Base-by-base conservation (phyloP, 1,140 invertebrate genomes). In the Drosophila melanica region DNA sequence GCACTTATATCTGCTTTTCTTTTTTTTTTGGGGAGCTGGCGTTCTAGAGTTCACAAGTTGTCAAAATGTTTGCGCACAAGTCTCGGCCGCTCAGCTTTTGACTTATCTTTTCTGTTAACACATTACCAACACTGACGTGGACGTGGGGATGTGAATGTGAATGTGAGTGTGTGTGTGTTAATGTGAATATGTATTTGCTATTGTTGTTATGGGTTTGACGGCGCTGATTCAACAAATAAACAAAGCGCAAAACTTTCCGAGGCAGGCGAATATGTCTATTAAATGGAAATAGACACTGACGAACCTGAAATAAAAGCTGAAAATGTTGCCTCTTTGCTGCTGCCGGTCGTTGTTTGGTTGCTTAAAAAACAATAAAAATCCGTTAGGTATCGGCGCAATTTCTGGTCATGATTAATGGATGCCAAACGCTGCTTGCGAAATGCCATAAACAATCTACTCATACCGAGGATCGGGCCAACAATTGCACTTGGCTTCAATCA, bases 151-250 rank as follows among this genome's bases (percentile, higher is more conserved):
- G 35, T 55, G 30, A 2, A 5, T 14, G 57, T 30, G 16, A 27
- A 4, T 39, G 5, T 37, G 30, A 14, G 5, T 16, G 6, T 55
- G 44, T n/a, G 16, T 67, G 16, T 50, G 20, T 27, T n/a, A n/a
- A 27, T 51, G 47, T 53, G 12, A 23, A 58, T 42, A 10, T 80
- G 20, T 37, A 44, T 66, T 60, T 59, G 66, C 54, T 66, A 60
- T 70, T 53, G 59, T 70, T 82, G 64, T 67, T 51, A 47, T 50
- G 69, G 69, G 67, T 87, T 87, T 86, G 82, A 87, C 68, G 75
- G 81, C 68, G 76, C 84, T 89, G 84, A 87, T 80, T 87, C 84
- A 87, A 79, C 84, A 87, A 84, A 87, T 87, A 87, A 87, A 87
- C 84, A 86, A 86, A 79, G 60, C 59, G 58, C 48, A 78, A 67